Base-by-base conservation (phyloP, 1,140 invertebrate genomes). In the Diachasma alloeum region DNA sequence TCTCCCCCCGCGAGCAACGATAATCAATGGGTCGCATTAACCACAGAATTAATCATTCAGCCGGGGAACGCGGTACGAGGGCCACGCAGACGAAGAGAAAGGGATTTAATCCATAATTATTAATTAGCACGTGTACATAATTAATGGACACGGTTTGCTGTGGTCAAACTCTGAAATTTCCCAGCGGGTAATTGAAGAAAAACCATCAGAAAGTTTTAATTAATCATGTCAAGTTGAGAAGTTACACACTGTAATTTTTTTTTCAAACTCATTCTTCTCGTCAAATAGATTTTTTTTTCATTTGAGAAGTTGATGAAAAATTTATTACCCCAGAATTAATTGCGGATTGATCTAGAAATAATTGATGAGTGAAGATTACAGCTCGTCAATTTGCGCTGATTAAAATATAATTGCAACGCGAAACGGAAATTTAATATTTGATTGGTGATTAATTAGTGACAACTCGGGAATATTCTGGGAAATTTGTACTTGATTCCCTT, bases 21-120 rank as follows among this genome's bases (percentile, higher is more conserved):
- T 63, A 63, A 63, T 63, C 59, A 63, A 63, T 63, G 59, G 59
- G 19, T 63, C 59, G 24, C 24, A 63, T 63, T 63, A 63, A 63
- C 59, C 59, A 26, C 24, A 63, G 59, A 63, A 63, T 63, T 63
- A 63, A 63, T 63, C 59, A 63, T 24, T 22, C 19, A 26, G 4
- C 11, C 24, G 59, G 22, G 13, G 4, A 26, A 26, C 1, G 4
- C 59, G 1, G 24, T 31, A 31, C 19, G 13, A 42, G 39, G 10
- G 39, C 13, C 39, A 31, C 2, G 2, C 31, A 6, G 19, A 63
- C 59, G 4, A 31, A 5, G 19, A 13, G 24, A 63, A 11, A 56
- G 48, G 48, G n/a, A n/a, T n/a, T n/a, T n/a, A n/a, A n/a, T n/a
- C n/a, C n/a, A 63, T 63, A 31, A 63, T 63, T 26, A 63, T 63